These are phyloP conservation scores for Pemphigus obesinymphae DNA, from an alignment of 1,140 invertebrate species.

Conservation along the genomic window DNA sequence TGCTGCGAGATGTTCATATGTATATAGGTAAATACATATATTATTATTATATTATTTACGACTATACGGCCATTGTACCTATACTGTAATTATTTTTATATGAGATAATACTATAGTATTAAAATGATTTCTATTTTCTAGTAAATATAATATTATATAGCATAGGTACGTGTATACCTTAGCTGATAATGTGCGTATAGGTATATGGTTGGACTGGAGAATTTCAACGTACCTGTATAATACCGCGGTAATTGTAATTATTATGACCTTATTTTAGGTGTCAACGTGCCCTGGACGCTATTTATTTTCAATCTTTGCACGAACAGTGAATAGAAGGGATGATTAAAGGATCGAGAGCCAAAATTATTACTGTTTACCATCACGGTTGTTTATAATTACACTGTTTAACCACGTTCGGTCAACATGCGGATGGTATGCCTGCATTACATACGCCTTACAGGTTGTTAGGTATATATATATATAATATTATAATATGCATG, in stretches of 20 bases:
- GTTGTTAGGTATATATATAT: too few species aligned
- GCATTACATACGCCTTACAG: too few species aligned
- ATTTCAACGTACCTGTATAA: slow-evolving; percentile 14
- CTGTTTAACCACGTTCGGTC: background rate
- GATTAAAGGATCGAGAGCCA: slow-evolving; percentile 7
- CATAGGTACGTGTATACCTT: too few species aligned
- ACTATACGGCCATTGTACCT: background rate
- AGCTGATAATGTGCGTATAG: too few species aligned
- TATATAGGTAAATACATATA: too few species aligned
- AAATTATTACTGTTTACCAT: slow-evolving; percentile 25
- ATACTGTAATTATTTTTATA: too few species aligned
- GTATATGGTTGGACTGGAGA: too few species aligned
- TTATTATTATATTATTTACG: background rate
- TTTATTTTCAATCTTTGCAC: background rate
- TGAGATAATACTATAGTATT: background rate
- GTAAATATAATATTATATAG: background rate
- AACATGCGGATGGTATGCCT: background rate
- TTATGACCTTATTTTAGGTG: background rate
- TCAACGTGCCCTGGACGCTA: background rate
- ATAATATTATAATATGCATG: too few species aligned
- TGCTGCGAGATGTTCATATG: background rate
- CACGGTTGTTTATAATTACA: background rate
- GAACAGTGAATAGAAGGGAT: background rate
- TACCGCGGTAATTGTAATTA: slow-evolving; percentile 11
- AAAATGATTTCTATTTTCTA: background rate